Percentiles rank a stretch among this genome's conserved stretches.
These are phyloP conservation scores for Numida meleagris DNA, from an alignment of 2,113 vertebrate species.

Conservation along the genomic window DNA sequence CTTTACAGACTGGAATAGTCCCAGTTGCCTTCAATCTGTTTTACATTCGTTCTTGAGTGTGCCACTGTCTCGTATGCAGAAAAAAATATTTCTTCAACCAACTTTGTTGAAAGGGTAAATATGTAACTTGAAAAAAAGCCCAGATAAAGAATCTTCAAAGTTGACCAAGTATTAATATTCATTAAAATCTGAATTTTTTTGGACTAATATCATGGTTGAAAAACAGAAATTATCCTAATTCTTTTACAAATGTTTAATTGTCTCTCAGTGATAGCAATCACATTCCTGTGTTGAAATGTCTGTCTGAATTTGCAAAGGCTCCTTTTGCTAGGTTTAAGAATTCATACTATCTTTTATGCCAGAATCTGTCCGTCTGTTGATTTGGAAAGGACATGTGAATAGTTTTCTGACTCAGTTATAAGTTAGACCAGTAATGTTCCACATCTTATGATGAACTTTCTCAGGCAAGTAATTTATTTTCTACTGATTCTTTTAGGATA, in stretches of 20 bases:
- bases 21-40: background rate
- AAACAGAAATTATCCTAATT: background rate
- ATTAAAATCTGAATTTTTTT: background rate
- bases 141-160: background rate
- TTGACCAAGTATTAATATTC: background rate
- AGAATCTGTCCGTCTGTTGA: background rate
- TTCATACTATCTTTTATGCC: background rate
- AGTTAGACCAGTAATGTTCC: background rate
- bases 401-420: background rate
- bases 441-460: background rate
- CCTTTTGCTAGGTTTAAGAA: background rate
- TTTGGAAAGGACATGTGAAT: background rate
- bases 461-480: background rate
- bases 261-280: background rate
- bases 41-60: background rate
- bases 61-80: background rate
- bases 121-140: slow-evolving; percentile 42
- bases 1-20: background rate
- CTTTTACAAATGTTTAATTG: background rate
- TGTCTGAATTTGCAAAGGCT: background rate
- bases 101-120: slow-evolving; percentile 15
- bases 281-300: background rate
- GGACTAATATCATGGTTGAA: background rate
- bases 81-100: background rate
- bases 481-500: background rate